These are phyloP conservation scores for Silurus glanis DNA, from an alignment of 2,113 vertebrate genomes.

Conservation along the genomic window DNA sequence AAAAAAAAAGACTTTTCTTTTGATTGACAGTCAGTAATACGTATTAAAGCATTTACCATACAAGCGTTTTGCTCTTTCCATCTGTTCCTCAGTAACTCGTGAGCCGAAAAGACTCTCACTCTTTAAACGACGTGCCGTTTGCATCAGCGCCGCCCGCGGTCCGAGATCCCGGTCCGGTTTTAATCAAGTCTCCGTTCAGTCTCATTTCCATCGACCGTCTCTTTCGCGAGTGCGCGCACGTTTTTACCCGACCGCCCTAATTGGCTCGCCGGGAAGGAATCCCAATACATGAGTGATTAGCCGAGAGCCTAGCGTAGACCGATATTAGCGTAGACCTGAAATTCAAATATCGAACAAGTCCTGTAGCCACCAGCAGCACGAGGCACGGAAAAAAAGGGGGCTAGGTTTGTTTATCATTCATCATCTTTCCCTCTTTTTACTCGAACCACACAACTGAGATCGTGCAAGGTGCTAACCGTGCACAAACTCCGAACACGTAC, in stretches of 20 bases:
- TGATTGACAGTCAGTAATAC: no score
- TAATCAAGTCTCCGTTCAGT: background rate
- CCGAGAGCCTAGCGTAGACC: no score
- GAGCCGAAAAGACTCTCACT: no score
- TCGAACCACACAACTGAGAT: background rate
- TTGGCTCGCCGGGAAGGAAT: background rate
- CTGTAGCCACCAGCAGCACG: background rate
- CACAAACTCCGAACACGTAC: background rate
- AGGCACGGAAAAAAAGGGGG: background rate
- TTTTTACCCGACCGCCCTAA: background rate
- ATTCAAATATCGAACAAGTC: background rate
- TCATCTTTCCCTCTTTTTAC: background rate
- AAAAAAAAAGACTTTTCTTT: no score
- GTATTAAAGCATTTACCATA: no score
- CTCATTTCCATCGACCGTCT: background rate
- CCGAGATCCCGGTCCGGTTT: background rate
- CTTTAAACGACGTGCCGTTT: background rate
- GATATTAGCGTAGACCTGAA: no score
- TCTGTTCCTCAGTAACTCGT: no score
- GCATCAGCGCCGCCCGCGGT: background rate
- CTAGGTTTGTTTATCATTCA: background rate
- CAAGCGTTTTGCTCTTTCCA: no score
- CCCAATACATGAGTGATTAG: background rate
- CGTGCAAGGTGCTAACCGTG: background rate
- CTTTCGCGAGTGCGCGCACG: background rate